phyloP scores from a whole-genome alignment of 2,888 invertebrate genomes.

The Microplitis deprimator region DNA sequence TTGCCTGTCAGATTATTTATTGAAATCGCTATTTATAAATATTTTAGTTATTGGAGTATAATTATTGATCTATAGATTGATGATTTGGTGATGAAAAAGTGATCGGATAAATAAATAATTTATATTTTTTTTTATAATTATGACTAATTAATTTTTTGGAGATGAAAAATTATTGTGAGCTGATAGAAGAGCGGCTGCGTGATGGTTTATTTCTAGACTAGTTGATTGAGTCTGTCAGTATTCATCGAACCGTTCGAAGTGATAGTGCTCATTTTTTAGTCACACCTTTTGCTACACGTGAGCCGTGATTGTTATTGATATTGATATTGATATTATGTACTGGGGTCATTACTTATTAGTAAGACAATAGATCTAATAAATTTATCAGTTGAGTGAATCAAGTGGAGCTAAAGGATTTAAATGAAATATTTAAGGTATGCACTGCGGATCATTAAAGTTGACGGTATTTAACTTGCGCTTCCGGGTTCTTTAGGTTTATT shows the following conservation, averaged over 20 bases:
- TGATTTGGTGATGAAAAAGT: no score
- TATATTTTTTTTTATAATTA: no score
- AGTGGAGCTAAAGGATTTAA: not conserved
- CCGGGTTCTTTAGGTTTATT: slow-evolving; percentile 25
- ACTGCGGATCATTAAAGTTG: not conserved
- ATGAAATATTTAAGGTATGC: not conserved
- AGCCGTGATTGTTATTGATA: not conserved
- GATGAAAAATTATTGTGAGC: not conserved
- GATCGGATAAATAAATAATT: no score
- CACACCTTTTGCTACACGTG: not conserved
- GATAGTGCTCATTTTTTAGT: not conserved
- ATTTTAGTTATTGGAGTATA: no score
- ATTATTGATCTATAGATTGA: no score
- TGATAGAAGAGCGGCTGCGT: not conserved
- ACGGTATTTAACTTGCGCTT: not conserved
- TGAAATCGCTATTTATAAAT: no score
- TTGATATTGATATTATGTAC: not conserved
- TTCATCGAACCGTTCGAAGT: not conserved
- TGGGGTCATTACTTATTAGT: not conserved
- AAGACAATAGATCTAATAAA: not conserved
- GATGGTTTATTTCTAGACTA: not conserved
- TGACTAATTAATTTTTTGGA: no score
- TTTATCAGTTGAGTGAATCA: no score
- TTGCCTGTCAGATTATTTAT: no score
- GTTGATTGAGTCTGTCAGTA: not conserved